Conservation (phyloP, 2,113 vertebrate species). For the Megaptera novaeangliae region DNA sequence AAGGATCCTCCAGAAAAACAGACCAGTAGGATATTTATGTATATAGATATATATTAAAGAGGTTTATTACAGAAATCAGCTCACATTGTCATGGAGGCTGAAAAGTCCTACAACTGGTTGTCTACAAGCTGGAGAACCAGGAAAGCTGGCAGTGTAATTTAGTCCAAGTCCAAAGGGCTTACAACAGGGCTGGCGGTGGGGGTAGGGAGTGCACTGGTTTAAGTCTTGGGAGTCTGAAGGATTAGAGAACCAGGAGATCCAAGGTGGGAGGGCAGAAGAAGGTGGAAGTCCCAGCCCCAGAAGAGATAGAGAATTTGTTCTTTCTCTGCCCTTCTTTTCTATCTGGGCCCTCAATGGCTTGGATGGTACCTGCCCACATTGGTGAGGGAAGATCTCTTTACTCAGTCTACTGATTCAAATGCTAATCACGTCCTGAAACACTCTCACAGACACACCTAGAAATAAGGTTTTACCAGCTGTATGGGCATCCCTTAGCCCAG, state of each 20-base stretch:
- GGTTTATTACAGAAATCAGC: background rate
- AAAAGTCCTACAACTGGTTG: background rate
- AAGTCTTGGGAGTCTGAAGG: background rate
- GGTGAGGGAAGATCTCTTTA: background rate
- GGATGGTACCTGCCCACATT: background rate
- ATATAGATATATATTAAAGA: background rate
- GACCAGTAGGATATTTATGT: background rate
- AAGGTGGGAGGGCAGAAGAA: background rate
- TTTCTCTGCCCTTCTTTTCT: background rate
- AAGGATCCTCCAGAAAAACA: background rate
- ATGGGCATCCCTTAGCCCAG: background rate
- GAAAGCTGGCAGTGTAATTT: background rate
- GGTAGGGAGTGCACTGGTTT: background rate
- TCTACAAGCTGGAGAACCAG: background rate
- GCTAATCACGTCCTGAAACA: background rate
- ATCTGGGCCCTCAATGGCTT: background rate
- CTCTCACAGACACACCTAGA: background rate
- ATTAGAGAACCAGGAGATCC: background rate
- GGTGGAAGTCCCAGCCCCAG: background rate
- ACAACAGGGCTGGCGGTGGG: background rate
- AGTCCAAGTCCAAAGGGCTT: background rate
- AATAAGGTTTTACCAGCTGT: background rate
- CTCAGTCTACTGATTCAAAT: background rate
- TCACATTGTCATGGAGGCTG: background rate
- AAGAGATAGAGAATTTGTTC: background rate